phyloP scores from a whole-genome alignment of 1,140 invertebrate species.

The Phymastichus coffea region DNA sequence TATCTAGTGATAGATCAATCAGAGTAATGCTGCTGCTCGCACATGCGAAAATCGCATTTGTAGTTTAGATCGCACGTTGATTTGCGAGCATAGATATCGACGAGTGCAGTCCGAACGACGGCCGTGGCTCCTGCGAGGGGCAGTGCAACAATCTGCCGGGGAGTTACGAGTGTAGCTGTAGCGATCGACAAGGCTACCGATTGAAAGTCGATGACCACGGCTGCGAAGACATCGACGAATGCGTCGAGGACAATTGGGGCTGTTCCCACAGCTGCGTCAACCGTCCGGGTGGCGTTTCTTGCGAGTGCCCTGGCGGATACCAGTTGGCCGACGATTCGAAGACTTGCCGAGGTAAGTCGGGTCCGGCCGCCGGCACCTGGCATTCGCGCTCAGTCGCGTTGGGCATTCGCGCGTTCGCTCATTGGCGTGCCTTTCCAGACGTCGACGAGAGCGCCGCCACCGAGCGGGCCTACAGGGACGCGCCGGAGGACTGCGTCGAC shows the following conservation, averaged over 20 bases:
- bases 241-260: conserved; percentile 58
- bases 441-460: conserved; percentile 67
- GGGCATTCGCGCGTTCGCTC: too few relatives aligned
- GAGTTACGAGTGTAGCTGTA: conserved; percentile 65
- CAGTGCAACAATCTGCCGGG: conserved; percentile 65
- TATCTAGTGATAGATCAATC: too few relatives aligned
- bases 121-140: conserved; percentile 69
- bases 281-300: conserved; percentile 62
- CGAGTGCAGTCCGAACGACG: conserved; percentile 64
- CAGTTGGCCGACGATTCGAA: conserved; percentile 57
- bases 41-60: too few relatives aligned
- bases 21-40: too few relatives aligned
- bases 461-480: conserved; percentile 22
- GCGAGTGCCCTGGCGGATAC: conserved; percentile 63
- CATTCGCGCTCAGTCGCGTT: too few relatives aligned
- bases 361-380: background rate
- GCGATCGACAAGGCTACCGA: conserved; percentile 60
- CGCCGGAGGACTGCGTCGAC: conserved; percentile 58
- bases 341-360: conserved; percentile 55
- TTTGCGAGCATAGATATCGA: conserved; percentile 60
- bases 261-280: conserved; percentile 64
- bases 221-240: conserved; percentile 66
- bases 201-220: conserved; percentile 60
- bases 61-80: too few relatives aligned
- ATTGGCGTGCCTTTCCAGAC: too few relatives aligned